Evolutionary conservation across 2,113 vertebrate species (phyloP).

Genomic region (Centrocercus urophasianus): DNA sequence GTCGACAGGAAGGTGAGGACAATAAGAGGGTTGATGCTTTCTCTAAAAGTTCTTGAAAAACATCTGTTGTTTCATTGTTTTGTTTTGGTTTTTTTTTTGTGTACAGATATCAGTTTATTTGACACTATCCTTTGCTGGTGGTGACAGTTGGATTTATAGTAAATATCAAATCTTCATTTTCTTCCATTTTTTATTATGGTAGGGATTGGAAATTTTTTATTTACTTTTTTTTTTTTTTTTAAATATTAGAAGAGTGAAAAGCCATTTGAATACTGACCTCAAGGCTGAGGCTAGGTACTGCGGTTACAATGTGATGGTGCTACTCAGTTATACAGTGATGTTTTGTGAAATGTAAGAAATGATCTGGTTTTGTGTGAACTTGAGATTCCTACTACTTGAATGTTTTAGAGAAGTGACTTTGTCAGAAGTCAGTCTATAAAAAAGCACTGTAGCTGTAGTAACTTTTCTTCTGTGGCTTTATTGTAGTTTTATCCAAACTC

Average conservation of each 20-base stretch:
- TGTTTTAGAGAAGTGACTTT: neutral
- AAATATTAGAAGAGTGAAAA: neutral
- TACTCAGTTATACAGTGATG: neutral
- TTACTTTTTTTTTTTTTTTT: accelerated
- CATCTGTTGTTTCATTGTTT: accelerated
- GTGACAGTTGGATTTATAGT: neutral
- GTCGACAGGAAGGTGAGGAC: neutral
- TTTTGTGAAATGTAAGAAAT: neutral
- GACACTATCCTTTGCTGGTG: neutral
- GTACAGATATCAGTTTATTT: neutral
- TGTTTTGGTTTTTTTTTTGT: neutral
- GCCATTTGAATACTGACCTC: neutral
- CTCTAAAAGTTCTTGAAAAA: neutral
- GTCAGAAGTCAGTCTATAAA: neutral
- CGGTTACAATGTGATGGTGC: neutral
- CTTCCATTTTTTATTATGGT: neutral
- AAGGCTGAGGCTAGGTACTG: neutral
- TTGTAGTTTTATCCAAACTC: slow-evolving; percentile 82
- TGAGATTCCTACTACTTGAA: neutral
- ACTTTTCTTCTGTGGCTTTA: slow-evolving; percentile 7
- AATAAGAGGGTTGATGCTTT: neutral
- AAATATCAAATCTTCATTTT: neutral
- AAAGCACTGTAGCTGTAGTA: neutral
- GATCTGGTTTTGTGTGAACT: neutral
- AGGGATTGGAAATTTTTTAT: neutral